These are phyloP conservation scores for Eutrigla gurnardus DNA, from an alignment of 2,797 vertebrate species.

Conservation along the genomic window DNA sequence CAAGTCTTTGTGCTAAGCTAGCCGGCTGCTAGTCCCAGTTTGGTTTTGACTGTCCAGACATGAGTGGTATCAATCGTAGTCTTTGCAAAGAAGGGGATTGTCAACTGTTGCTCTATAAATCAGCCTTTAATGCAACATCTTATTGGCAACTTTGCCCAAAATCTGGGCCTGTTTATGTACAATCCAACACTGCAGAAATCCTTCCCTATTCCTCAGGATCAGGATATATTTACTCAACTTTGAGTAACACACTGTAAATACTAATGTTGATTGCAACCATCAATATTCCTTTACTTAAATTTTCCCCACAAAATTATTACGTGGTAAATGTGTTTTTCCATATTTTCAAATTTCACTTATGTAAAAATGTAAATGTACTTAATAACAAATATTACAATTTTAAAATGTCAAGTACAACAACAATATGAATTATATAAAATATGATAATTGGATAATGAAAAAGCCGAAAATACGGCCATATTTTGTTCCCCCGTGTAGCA, in stretches of 20 bases:
- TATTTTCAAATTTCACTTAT: neutral
- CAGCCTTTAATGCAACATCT: neutral
- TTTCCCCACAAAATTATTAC: neutral
- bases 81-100: too few species aligned
- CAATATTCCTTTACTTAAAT: neutral
- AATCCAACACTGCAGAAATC: too few species aligned
- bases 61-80: too few species aligned
- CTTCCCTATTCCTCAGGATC: too few species aligned
- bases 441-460: neutral
- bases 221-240: too few species aligned
- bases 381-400: too few species aligned
- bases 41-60: neutral
- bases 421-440: neutral
- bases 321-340: neutral
- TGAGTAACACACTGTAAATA: too few species aligned
- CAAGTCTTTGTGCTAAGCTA: neutral
- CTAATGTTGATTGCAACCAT: neutral
- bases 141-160: neutral
- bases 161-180: too few species aligned
- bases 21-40: too few species aligned
- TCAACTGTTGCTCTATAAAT: neutral
- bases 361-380: too few species aligned
- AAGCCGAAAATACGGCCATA: neutral
- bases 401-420: too few species aligned
- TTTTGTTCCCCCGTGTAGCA: constrained; percentile 14